Evolutionary conservation across 2,113 vertebrate species (phyloP).

Genomic region (Hydrochoerus hydrochaeris): DNA sequence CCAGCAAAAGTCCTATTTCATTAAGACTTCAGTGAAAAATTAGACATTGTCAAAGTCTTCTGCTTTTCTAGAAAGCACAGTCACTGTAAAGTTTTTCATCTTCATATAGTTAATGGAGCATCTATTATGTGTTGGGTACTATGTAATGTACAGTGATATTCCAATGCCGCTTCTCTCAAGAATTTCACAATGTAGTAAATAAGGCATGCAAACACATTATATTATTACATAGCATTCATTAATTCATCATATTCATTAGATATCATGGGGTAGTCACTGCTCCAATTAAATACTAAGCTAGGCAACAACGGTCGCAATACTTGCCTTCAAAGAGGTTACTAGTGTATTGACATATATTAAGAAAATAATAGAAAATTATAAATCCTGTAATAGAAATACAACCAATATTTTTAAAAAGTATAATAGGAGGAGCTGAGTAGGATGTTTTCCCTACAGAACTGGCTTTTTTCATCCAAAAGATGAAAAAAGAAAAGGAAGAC

Average conservation of each 20-base stretch:
- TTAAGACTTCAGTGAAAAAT: slow-evolving; percentile 5
- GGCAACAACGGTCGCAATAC: background rate
- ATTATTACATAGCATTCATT: background rate
- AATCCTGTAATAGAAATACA: slow-evolving; percentile 24
- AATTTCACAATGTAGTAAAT: background rate
- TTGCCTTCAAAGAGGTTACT: slow-evolving; percentile 7
- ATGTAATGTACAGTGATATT: background rate
- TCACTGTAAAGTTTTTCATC: slow-evolving; percentile 43
- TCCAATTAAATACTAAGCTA: background rate
- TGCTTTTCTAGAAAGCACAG: background rate
- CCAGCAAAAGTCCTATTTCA: slow-evolving; percentile 7
- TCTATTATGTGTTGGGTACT: background rate
- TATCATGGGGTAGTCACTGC: background rate
- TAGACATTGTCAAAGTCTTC: background rate
- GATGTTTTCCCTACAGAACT: background rate
- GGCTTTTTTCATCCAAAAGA: slow-evolving; percentile 34
- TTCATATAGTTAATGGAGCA: background rate
- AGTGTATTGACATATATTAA: background rate
- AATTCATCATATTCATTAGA: background rate
- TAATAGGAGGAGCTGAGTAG: background rate
- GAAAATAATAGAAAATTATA: slow-evolving; percentile 3
- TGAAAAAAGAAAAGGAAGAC: slow-evolving; percentile 11
- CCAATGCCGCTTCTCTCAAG: slow-evolving; percentile 39
- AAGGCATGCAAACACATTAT: background rate
- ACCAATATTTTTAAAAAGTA: background rate